phyloP scores from a whole-genome alignment of 1,140 invertebrate species.

The Zaprionus camerounensis region DNA sequence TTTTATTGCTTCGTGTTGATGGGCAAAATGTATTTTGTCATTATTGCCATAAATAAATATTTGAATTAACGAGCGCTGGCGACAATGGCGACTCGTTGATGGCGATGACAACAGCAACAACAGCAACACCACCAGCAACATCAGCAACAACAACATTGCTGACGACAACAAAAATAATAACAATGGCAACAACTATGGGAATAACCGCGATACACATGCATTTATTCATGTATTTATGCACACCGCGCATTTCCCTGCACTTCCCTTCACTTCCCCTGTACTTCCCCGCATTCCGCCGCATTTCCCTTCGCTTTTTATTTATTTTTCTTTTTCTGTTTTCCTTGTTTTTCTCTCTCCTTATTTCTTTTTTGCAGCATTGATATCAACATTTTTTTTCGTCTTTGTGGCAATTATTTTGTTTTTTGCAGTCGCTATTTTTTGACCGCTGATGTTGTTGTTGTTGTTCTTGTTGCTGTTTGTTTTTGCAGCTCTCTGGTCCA shows the following conservation, averaged over 20 bases:
- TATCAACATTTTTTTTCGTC: slow-evolving; percentile 10
- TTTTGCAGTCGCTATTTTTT: slow-evolving; percentile 21
- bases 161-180: slow-evolving; percentile 57
- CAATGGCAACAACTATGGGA: slow-evolving; percentile 42
- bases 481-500: slow-evolving; percentile 45
- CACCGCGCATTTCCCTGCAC: background rate
- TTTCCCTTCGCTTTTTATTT: slow-evolving; percentile 15
- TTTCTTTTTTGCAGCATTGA: slow-evolving; percentile 8
- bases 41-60: slow-evolving; percentile 69
- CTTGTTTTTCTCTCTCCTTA: slow-evolving; percentile 14
- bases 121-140: slow-evolving; percentile 23
- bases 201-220: slow-evolving; percentile 23
- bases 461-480: background rate
- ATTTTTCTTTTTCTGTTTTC: slow-evolving; percentile 17
- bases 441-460: slow-evolving; percentile 15
- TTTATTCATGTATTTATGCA: slow-evolving; percentile 12
- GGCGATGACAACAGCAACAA: slow-evolving; percentile 59
- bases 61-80: slow-evolving; percentile 73
- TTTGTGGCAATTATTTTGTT: slow-evolving; percentile 53
- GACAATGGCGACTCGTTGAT: slow-evolving; percentile 70
- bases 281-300: background rate
- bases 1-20: slow-evolving; percentile 68
- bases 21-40: slow-evolving; percentile 77
- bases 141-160: slow-evolving; percentile 36
- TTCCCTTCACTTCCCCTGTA: background rate